Base-by-base conservation (phyloP, 2,113 vertebrate species). In the Anolis carolinensis region DNA sequence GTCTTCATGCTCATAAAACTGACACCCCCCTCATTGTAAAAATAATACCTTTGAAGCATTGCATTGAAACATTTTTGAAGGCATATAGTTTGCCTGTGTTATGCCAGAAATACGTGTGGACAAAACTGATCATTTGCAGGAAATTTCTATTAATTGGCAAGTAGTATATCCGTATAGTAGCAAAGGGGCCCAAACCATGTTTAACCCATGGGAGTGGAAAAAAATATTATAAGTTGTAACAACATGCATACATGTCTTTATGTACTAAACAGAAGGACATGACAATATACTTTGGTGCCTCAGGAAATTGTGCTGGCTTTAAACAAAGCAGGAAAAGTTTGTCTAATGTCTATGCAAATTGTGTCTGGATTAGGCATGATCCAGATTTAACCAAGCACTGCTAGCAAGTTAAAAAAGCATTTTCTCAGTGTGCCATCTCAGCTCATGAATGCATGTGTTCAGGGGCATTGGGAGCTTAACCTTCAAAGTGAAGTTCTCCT, bases 281-380 rank as follows among this genome's bases (percentile, higher is more conserved):
- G 44, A 63, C 7, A 44, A 59, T 30, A 23, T n/a, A 48, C 48
- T 55, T 7, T 8, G 18, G 25, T 82, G 81, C 44, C 67, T 52
- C 44, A 71, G 67, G 83, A 85, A 85, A 71, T 70, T 55, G 48
- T 78, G 34, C n/a, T 78, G 44, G 48, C 70, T 79, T 59, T 85
- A 62, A 71, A n/a, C 34, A 44, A 85, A 85, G 10, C 32, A 79
- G 50, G 50, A 79, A 8, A 55, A 71, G 75, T 25, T 79, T 50
- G 4, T 85, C 14, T 50, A 68, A 39, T 36, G 50, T 32, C 75
- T 14, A 79, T 79, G 76, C 67, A 85, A 85, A 85, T 72, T 72
- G 25, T 79, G 34, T 44, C 50, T 62, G 32, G 39, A 59, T 59
- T 39, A 52, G 65, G 7, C 44, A 67, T 77, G n/a, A 52, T 68